These are phyloP conservation scores for Philaethria dido DNA, from an alignment of 2,888 invertebrate species.

Conservation along the genomic window DNA sequence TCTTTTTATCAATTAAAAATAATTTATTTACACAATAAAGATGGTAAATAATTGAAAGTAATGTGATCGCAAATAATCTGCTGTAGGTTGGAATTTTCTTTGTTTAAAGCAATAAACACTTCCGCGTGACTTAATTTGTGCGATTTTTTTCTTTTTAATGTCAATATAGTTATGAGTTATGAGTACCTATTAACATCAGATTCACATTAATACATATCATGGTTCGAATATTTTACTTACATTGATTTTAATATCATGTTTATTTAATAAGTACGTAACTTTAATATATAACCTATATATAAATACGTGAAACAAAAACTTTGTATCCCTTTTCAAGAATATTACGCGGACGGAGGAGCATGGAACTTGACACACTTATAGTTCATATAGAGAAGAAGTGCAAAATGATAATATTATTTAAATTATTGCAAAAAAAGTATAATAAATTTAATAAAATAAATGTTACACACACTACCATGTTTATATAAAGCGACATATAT, in stretches of 20 bases:
- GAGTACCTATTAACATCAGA: not conserved
- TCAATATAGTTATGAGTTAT: not conserved
- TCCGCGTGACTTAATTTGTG: not conserved
- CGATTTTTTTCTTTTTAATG: not conserved
- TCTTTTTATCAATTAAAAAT: not conserved
- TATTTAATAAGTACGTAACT: too few species aligned
- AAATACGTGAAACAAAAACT: too few species aligned
- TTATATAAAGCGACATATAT: too few species aligned
- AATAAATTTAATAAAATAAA: too few species aligned
- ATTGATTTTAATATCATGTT: not conserved
- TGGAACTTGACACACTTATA: too few species aligned
- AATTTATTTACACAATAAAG: constrained; percentile 7
- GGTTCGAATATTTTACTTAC: not conserved
- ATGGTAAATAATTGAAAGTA: constrained; percentile 3
- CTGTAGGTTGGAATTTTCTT: not conserved
- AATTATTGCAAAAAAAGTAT: too few species aligned
- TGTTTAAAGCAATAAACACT: not conserved
- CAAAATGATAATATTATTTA: too few species aligned
- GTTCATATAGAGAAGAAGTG: too few species aligned
- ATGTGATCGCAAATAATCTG: not conserved
- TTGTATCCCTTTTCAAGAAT: too few species aligned
- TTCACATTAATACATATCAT: not conserved
- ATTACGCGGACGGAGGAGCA: too few species aligned
- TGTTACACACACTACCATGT: too few species aligned
- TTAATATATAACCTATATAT: too few species aligned